phyloP scores from a whole-genome alignment of 2,113 vertebrate species.

The Laticauda colubrina region DNA sequence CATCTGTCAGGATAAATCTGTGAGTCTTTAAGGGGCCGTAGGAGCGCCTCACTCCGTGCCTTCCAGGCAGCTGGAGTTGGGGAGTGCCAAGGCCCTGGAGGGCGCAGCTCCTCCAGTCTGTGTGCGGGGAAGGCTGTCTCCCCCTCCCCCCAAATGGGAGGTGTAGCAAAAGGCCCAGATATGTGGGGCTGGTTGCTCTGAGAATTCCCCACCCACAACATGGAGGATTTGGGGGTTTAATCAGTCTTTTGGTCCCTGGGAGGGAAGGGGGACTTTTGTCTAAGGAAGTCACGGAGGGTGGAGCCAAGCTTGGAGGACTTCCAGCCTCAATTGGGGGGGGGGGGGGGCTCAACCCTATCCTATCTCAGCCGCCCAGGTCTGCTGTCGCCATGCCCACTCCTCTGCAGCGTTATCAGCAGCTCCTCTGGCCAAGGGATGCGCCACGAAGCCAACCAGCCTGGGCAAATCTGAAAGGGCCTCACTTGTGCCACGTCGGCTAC shows the following conservation, averaged over 20 bases:
- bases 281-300: not conserved
- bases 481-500: not conserved
- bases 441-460: not conserved
- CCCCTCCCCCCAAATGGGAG: not conserved
- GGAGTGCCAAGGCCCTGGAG: not conserved
- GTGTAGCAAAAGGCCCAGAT: not conserved
- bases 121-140: not conserved
- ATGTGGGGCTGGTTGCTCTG: not conserved
- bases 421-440: not conserved
- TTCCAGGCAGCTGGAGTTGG: not conserved
- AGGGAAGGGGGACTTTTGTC: not conserved
- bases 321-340: not conserved
- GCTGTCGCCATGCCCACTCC: not conserved
- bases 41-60: not conserved
- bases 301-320: not conserved
- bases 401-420: not conserved
- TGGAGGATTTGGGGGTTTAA: not conserved
- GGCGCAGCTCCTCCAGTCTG: not conserved
- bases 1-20: not conserved
- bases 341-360: not conserved
- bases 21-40: not conserved
- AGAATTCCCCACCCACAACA: not conserved
- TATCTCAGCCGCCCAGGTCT: not conserved
- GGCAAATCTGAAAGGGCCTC: not conserved
- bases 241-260: not conserved